Conservation (phyloP, 2,797 vertebrate species). For the Cossypha caffra region DNA sequence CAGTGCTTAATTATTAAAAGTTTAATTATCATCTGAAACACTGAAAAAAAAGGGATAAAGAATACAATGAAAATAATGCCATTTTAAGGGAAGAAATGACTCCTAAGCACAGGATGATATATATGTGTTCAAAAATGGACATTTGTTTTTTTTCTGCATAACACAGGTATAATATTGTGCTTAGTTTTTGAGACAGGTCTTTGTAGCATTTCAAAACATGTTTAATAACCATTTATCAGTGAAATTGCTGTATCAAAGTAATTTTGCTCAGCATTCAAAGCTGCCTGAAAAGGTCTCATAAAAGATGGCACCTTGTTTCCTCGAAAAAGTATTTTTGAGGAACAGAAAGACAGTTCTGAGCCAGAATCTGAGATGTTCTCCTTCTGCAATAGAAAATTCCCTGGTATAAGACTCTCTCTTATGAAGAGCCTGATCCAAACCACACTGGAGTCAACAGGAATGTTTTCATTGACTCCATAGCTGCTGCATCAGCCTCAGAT, state of each 20-base stretch:
- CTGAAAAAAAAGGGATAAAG: neutral
- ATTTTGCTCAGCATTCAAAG: neutral
- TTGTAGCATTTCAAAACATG: neutral
- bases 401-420: neutral
- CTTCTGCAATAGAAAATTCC: neutral
- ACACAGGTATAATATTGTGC: neutral
- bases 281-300: neutral
- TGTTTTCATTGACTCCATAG: neutral
- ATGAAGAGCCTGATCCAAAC: neutral
- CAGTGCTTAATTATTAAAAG: conserved; percentile 34
- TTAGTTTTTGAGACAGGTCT: neutral
- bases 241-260: neutral
- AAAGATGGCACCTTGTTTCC: neutral
- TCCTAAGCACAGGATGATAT: neutral
- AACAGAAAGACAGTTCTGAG: neutral
- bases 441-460: neutral
- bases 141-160: neutral
- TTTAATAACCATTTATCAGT: neutral
- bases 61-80: neutral
- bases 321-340: neutral
- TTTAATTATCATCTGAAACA: conserved; percentile 45
- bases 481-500: conserved; percentile 9
- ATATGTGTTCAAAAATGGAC: neutral
- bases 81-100: neutral
- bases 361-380: neutral